Evolutionary conservation across 2,888 invertebrate species (phyloP).

Genomic region (Autographa pulchrina): DNA sequence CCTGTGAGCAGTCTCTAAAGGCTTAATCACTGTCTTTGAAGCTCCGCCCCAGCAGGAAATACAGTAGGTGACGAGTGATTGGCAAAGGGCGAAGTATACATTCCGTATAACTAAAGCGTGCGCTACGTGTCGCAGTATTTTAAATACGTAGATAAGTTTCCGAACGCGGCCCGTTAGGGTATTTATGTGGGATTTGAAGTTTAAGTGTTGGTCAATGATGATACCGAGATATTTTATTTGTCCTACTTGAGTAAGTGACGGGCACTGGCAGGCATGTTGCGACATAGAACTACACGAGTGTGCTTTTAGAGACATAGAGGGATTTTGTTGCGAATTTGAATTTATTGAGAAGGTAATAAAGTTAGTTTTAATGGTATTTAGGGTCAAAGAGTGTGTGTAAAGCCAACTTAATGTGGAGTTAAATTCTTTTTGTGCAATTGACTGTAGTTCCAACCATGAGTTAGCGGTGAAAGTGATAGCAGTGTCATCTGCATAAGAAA

Average conservation of each 20-base stretch:
- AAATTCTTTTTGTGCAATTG: slow-evolving; percentile 5
- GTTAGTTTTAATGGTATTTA: slow-evolving; percentile 18
- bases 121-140: slow-evolving; percentile 11
- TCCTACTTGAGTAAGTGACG: background rate
- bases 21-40: slow-evolving; percentile 3
- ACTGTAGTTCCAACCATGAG: slow-evolving; percentile 2
- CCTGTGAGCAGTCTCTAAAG: slow-evolving; percentile 6
- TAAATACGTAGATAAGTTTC: slow-evolving; percentile 21
- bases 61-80: slow-evolving; percentile 15
- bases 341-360: slow-evolving; percentile 9
- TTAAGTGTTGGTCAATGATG: slow-evolving; percentile 5
- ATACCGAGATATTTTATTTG: slow-evolving; percentile 20
- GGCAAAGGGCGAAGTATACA: slow-evolving; percentile 19
- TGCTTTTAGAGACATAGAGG: slow-evolving; percentile 1
- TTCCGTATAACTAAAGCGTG: slow-evolving; percentile 11
- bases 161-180: slow-evolving; percentile 8
- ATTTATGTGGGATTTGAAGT: slow-evolving; percentile 12
- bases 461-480: slow-evolving; percentile 10
- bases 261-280: background rate
- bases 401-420: slow-evolving; percentile 7
- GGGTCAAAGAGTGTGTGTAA: background rate
- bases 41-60: slow-evolving; percentile 18
- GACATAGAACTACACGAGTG: background rate
- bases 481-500: slow-evolving; percentile 27
- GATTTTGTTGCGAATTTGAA: background rate